Percentiles rank a stretch among this genome's conserved stretches.
phyloP scores from a whole-genome alignment of 2,888 invertebrate species.

The Sicus ferrugineus region DNA sequence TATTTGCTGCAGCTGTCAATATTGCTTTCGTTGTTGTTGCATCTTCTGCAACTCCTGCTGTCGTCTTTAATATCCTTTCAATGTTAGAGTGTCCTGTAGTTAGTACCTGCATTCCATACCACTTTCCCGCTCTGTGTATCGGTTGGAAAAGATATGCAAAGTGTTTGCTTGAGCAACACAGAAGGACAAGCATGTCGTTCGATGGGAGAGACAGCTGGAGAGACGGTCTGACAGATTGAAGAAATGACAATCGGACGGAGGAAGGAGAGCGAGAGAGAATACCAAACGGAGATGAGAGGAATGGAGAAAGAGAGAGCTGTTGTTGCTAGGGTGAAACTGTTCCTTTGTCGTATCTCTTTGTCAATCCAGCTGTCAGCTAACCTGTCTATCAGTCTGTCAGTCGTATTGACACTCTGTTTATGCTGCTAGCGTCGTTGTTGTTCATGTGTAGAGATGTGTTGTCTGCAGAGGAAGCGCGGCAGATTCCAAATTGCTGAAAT shows the following conservation, averaged over 20 bases:
- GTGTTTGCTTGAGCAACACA: conserved; percentile 5
- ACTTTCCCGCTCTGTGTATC: no score
- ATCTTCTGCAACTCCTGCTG: no score
- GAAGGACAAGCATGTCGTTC: no score
- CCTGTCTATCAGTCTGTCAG: no score
- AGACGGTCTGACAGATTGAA: not conserved
- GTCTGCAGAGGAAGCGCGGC: no score
- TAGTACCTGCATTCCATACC: not conserved
- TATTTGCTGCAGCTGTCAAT: conserved; percentile 18
- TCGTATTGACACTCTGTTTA: no score
- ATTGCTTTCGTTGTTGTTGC: not conserved
- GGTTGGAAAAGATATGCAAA: conserved; percentile 13
- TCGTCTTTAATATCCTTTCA: not conserved
- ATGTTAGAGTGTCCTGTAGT: not conserved
- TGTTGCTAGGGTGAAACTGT: no score
- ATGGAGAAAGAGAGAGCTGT: not conserved
- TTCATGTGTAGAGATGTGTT: no score
- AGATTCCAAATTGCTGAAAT: no score
- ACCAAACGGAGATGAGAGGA: not conserved
- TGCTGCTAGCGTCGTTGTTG: no score
- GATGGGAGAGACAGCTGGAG: not conserved
- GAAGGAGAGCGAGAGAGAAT: not conserved
- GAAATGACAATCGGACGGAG: not conserved
- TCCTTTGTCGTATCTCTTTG: no score
- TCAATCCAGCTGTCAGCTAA: no score